Conservation (phyloP, 37 sponge, comb jelly and placozoan species). For the Amphimedon queenslandica region DNA sequence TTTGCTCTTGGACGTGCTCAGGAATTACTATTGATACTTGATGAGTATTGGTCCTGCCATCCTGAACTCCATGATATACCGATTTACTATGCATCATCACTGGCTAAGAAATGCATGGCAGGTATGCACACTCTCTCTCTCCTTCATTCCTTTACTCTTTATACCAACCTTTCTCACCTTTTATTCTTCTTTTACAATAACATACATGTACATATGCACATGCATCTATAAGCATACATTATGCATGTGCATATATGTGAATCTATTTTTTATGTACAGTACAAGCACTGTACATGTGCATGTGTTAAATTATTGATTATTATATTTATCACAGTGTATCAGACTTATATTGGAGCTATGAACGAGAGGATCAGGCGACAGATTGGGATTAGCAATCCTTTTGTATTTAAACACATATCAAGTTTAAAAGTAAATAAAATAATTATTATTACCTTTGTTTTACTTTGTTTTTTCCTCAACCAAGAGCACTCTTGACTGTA, state of each 20-base stretch:
- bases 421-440: conserved; percentile 72
- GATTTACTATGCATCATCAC: conserved; percentile 96
- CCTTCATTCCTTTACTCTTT: too few relatives aligned
- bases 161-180: not conserved
- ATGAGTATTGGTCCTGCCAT: conserved; percentile 97
- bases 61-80: conserved; percentile 98
- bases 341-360: conserved; percentile 98
- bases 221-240: too few relatives aligned
- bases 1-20: conserved; percentile 99
- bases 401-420: conserved; percentile 96
- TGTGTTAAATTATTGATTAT: not conserved
- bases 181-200: too few relatives aligned
- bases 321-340: conserved; percentile 87
- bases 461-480: too few relatives aligned
- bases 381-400: conserved; percentile 91
- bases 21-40: conserved; percentile 92
- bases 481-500: not conserved
- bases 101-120: conserved; percentile 99
- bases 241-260: too few relatives aligned
- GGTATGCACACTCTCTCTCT: conserved; percentile 56
- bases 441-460: not conserved
- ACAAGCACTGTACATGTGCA: not conserved
- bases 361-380: conserved; percentile 88
- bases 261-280: not conserved
- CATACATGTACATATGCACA: too few relatives aligned